Evolutionary conservation across 2,113 vertebrate species (phyloP), one percentile per base, ranked within the genome.

Genomic region (Psilopogon haemacephalus): DNA sequence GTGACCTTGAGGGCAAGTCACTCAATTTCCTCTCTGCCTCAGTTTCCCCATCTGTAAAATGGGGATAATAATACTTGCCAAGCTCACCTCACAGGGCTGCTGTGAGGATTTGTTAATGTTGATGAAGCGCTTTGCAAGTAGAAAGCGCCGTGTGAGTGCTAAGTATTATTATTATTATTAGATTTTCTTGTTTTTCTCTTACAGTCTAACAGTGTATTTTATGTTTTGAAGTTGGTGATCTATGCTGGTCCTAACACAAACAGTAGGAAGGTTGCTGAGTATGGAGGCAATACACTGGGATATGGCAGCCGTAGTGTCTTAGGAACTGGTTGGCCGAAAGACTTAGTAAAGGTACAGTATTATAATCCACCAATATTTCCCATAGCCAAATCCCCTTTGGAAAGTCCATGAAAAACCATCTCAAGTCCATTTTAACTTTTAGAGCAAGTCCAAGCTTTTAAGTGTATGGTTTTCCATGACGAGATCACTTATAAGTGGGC

Each of bases 301-400:
- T 99, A 99, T 92, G 99, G 99, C 96, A 99, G 99, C 97, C 99
- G 99, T 93, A 99, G 99, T 97, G 99, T 99, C 86, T 97, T 99
- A 97, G 99, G 99, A 94, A 99, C 99, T 79, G 99, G 99, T 44
- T 99, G 99, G 99, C 99, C 99, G 75, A 99, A 99, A 97, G 99
- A 99, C 97, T 98, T 99, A 95, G 99, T 99, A 59, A 99, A 99
- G 99, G 99, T 99, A 98, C 96, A 93, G 96, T 96, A 96, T 95
- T 50, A 74, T 60, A 70, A 85, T 93, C 70, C 95, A 40, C 62
- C 84, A 20, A 93, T 42, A 10, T 73, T 96, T 83, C 84, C 24
- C 65, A 7, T 94, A 95, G 94, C 89, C 95, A 95, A 96, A 86
- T 52, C 35, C 44, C 35, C 35, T 50, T 50, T 50, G 48, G 48